These are phyloP conservation scores for Tinea pellionella DNA, from an alignment of 2,888 invertebrate genomes.

Conservation along the genomic window DNA sequence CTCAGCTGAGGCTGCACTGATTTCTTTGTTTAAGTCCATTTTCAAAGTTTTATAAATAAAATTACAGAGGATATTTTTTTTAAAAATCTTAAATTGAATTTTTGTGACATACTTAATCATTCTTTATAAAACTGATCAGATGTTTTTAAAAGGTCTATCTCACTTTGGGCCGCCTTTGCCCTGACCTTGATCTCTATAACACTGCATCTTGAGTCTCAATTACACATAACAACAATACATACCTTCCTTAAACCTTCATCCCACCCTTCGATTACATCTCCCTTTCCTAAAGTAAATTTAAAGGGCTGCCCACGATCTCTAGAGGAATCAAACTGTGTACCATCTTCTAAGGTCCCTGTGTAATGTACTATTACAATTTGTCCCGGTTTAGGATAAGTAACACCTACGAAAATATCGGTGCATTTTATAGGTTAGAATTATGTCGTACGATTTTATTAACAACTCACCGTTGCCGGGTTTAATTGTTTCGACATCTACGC, in stretches of 20 bases:
- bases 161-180: too few species aligned
- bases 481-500: slow-evolving; percentile 53
- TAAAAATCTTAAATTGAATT: too few species aligned
- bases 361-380: slow-evolving; percentile 98
- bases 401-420: slow-evolving; percentile 67
- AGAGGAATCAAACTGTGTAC: slow-evolving; percentile 95
- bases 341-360: slow-evolving; percentile 90
- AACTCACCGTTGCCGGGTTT: slow-evolving; percentile 48
- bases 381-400: slow-evolving; percentile 92
- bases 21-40: too few species aligned
- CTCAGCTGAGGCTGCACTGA: too few species aligned
- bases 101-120: too few species aligned
- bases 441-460: background rate
- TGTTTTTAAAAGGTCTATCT: too few species aligned
- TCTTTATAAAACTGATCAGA: background rate
- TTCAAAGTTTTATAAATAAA: too few species aligned
- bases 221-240: slow-evolving; percentile 17
- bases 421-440: background rate
- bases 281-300: slow-evolving; percentile 92
- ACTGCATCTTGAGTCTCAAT: too few species aligned
- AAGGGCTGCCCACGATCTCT: slow-evolving; percentile 94
- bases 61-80: too few species aligned
- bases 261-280: slow-evolving; percentile 99
- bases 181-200: too few species aligned
- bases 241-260: slow-evolving; percentile 94